Percentiles rank a stretch among this genome's conserved stretches.
Conservation (phyloP, 1,140 invertebrate genomes). For the Dendrolimus punctatus region DNA sequence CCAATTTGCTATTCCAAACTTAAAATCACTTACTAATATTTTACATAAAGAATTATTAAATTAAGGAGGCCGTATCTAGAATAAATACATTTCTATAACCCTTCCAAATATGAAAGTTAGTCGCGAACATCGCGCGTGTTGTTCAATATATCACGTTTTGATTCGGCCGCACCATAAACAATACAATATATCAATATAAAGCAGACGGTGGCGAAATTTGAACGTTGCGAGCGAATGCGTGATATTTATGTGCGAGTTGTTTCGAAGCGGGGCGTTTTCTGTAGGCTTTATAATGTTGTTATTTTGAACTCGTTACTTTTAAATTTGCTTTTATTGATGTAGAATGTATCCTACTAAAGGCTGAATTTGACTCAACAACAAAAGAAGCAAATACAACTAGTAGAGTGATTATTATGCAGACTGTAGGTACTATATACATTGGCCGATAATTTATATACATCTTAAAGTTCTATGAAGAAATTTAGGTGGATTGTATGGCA, state of each 20-base stretch:
- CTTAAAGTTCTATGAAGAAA: too few species aligned
- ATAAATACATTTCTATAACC: conserved; percentile 33
- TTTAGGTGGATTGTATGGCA: too few species aligned
- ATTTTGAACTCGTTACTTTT: conserved; percentile 21
- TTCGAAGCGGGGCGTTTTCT: conserved; percentile 4
- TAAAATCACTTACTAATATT: too few species aligned
- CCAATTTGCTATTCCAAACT: too few species aligned
- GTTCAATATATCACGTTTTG: conserved; percentile 69
- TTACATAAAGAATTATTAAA: too few species aligned
- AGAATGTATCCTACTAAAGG: too few species aligned
- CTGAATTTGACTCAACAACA: too few species aligned
- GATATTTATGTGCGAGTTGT: conserved; percentile 42
- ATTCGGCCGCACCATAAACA: conserved; percentile 70
- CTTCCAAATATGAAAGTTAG: conserved; percentile 66
- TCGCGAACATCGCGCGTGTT: conserved; percentile 55
- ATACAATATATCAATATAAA: conserved; percentile 71
- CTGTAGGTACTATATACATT: too few species aligned
- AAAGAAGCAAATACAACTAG: too few species aligned
- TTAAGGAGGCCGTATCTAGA: conserved; percentile 25
- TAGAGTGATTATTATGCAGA: too few species aligned
- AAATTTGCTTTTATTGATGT: conserved; percentile 8
- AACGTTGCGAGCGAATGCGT: conserved; percentile 49
- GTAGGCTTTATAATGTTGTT: conserved; percentile 21
- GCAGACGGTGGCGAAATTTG: conserved; percentile 69
- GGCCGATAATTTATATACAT: too few species aligned